Evolutionary conservation across 1,140 invertebrate species (phyloP), one percentile per base, ranked within the genome.

Genomic region (Drosophila yakuba): DNA sequence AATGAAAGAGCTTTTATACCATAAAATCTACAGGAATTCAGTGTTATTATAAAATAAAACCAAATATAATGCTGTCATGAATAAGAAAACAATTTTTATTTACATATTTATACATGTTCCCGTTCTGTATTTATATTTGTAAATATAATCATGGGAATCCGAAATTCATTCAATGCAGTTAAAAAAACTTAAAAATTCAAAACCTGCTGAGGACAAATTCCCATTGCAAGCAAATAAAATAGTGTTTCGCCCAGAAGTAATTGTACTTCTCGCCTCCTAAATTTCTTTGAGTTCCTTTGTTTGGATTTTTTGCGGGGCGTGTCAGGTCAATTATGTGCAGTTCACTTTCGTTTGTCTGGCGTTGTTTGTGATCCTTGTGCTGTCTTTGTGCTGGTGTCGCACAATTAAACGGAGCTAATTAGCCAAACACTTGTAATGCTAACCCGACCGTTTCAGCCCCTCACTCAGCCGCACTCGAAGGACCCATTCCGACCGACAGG

Each of bases 371-470:
- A 45, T 23, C 52, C 41, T 20, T 20, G 20, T 2, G 20, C 20
- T 64, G 20, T 57, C 59, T 67, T 44, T 66, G 72, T 76, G 55
- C 47, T 74, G 50, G 57, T 56, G 52, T 75, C 59, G 73, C 73
- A 72, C 60, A 48, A 74, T 82, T 66, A 66, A 74, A 56, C 60
- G 61, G 60, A 47, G 61, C 66, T 88, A 83, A 86, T 86, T 86
- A 86, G 79, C 63, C 63, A 79, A 80, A 88, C 83, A 79, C 78
- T 85, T 85, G 75, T 81, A 82, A 75, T 58, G 44, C 66, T 48
- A 38, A 38, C 32, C 23, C 41, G 39, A 51, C 52, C 3, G 32
- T 14, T 52, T 39, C 0, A 28, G 6, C 10, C 14, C 15, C 10
- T n/a, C 20, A 20, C 20, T 20, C 20, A 20, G 20, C n/a, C 1